Percentiles rank a stretch among this genome's conserved stretches.
Conservation (phyloP, 92 coral and sea anemone genomes). For the Epizoanthus scotinus region DNA sequence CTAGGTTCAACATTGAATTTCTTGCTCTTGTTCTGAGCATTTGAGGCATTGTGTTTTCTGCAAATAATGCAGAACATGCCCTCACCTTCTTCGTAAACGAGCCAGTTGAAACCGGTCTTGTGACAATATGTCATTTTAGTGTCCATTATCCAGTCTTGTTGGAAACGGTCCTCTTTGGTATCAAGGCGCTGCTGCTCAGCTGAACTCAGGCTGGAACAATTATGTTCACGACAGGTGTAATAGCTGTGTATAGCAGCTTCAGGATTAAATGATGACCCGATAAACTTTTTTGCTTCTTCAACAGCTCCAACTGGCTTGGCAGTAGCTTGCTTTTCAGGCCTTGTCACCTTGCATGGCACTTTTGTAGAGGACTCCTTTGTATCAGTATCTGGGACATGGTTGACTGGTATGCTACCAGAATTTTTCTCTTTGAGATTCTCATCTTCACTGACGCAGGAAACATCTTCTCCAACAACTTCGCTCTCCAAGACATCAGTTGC, state of each 20-base stretch:
- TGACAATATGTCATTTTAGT: conserved; percentile 20
- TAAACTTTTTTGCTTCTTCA: conserved; percentile 36
- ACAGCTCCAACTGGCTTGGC: neutral
- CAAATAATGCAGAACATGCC: conserved; percentile 31
- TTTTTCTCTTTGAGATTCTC: too few relatives aligned
- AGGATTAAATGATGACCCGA: conserved; percentile 23
- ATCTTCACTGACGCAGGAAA: too few relatives aligned
- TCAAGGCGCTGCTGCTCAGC: conserved; percentile 34
- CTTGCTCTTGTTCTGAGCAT: conserved; percentile 26
- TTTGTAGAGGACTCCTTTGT: too few relatives aligned
- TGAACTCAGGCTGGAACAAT: conserved; percentile 35
- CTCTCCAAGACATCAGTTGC: neutral
- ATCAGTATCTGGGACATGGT: too few relatives aligned
- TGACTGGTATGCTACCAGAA: too few relatives aligned
- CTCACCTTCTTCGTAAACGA: conserved; percentile 19
- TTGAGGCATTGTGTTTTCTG: conserved; percentile 20
- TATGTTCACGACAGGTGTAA: conserved; percentile 37
- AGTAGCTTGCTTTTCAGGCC: neutral
- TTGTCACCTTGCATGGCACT: too few relatives aligned
- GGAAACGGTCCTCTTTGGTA: conserved; percentile 14
- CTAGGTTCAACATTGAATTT: conserved; percentile 24
- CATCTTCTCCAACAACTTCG: too few relatives aligned
- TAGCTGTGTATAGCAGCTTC: conserved; percentile 33
- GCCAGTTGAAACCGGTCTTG: conserved; percentile 37
- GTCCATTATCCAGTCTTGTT: conserved; percentile 31